Conservation (phyloP, 1,140 invertebrate species). For the Idris sp. region DNA sequence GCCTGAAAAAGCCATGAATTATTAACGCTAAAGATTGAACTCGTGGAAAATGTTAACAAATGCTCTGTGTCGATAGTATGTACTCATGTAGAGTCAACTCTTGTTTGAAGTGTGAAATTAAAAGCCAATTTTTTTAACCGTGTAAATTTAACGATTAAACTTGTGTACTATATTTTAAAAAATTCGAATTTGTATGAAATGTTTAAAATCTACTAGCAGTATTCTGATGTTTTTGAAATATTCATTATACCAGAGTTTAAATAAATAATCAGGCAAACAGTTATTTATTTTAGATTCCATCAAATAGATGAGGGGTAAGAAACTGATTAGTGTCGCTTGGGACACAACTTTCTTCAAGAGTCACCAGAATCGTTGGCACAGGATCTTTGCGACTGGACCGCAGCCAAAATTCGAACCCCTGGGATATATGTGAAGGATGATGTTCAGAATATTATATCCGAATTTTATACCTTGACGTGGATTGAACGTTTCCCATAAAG, state of each 20-base stretch:
- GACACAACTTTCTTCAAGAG: slow-evolving; percentile 63
- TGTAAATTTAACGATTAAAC: too few relatives aligned
- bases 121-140: too few relatives aligned
- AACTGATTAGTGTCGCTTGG: slow-evolving; percentile 66
- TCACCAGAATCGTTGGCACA: slow-evolving; percentile 59
- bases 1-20: not conserved
- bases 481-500: slow-evolving; percentile 32
- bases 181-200: too few relatives aligned
- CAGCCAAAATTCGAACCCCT: slow-evolving; percentile 62
- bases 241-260: not conserved
- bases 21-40: too few relatives aligned
- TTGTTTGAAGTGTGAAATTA: too few relatives aligned
- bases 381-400: slow-evolving; percentile 64
- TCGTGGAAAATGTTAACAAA: too few relatives aligned
- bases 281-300: slow-evolving; percentile 41
- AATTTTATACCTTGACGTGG: slow-evolving; percentile 54
- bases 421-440: slow-evolving; percentile 66
- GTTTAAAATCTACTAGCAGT: too few relatives aligned
- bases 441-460: slow-evolving; percentile 63
- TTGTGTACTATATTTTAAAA: too few relatives aligned
- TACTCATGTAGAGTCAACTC: too few relatives aligned
- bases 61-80: too few relatives aligned
- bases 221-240: too few relatives aligned
- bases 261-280: slow-evolving; percentile 19
- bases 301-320: slow-evolving; percentile 36